These are phyloP conservation scores for Heterodera carotae DNA, from an alignment of 1,140 invertebrate species.

Conservation along the genomic window DNA sequence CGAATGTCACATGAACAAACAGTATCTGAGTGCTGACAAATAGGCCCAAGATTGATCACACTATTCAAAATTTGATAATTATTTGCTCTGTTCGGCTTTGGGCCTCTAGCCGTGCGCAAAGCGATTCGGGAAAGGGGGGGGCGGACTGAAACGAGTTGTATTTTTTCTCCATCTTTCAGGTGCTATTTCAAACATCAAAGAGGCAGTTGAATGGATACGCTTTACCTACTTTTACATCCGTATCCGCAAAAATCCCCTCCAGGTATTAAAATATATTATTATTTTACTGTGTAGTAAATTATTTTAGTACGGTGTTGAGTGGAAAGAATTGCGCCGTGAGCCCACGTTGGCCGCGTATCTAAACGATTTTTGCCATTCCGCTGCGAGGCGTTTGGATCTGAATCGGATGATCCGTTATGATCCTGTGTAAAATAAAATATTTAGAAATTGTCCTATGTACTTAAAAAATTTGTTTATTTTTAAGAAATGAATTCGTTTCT, in stretches of 20 bases:
- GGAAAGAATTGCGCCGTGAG: slow-evolving; percentile 75
- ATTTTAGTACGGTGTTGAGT: slow-evolving; percentile 79
- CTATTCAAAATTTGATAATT: no score
- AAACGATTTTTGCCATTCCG: slow-evolving; percentile 76
- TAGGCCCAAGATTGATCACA: no score
- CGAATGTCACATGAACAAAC: no score
- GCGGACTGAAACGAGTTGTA: no score
- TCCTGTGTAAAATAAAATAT: slow-evolving; percentile 16
- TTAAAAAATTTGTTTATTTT: slow-evolving; percentile 70
- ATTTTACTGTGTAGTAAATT: background rate
- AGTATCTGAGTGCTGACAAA: no score
- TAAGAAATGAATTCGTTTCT: slow-evolving; percentile 69
- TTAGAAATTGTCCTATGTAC: background rate
- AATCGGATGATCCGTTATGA: slow-evolving; percentile 79
- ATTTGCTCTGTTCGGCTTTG: no score
- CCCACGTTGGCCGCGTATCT: slow-evolving; percentile 76
- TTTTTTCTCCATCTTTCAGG: slow-evolving; percentile 71
- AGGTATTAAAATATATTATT: background rate
- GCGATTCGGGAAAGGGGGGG: no score
- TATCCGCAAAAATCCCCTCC: slow-evolving; percentile 87
- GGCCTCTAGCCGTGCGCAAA: no score
- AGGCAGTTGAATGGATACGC: slow-evolving; percentile 94
- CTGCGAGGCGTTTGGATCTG: slow-evolving; percentile 83
- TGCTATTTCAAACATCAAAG: slow-evolving; percentile 89
- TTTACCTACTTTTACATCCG: slow-evolving; percentile 94